phyloP scores from a whole-genome alignment of 2,113 vertebrate genomes.

The Amblyornis subalaris region DNA sequence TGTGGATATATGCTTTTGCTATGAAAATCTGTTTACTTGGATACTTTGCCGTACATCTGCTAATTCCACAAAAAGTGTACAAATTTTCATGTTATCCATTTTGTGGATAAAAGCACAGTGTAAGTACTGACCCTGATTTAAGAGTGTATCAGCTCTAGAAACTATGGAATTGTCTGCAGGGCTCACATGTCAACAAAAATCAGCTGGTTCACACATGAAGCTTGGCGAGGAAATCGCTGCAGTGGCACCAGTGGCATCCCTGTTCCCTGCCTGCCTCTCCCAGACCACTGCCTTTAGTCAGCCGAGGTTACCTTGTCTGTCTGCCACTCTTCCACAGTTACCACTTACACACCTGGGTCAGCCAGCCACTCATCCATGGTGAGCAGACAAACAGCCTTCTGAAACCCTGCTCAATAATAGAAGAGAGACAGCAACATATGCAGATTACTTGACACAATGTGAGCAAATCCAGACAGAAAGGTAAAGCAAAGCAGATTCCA shows the following conservation, averaged over 20 bases:
- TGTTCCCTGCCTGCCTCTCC: neutral
- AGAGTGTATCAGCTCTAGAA: neutral
- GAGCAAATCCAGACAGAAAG: neutral
- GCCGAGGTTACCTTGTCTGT: neutral
- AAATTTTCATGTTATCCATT: neutral
- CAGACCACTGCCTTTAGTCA: neutral
- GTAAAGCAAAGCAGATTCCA: neutral
- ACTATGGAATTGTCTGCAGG: neutral
- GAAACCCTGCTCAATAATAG: neutral
- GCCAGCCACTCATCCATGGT: neutral
- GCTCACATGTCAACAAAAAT: slow-evolving; percentile 28
- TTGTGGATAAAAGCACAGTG: neutral
- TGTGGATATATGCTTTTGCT: neutral
- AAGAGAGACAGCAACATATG: neutral
- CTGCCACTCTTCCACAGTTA: neutral
- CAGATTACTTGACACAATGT: neutral
- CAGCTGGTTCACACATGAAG: neutral
- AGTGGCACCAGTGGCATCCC: neutral
- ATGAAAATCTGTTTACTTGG: neutral
- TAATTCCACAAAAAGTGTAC: neutral
- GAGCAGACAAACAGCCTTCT: neutral
- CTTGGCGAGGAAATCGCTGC: neutral
- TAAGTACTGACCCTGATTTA: neutral
- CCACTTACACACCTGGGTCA: neutral
- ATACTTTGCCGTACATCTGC: neutral